Evolutionary conservation across 2,888 invertebrate species (phyloP), one percentile per base, ranked within the genome.

Genomic region (Lepidocyrtoides sp.): DNA sequence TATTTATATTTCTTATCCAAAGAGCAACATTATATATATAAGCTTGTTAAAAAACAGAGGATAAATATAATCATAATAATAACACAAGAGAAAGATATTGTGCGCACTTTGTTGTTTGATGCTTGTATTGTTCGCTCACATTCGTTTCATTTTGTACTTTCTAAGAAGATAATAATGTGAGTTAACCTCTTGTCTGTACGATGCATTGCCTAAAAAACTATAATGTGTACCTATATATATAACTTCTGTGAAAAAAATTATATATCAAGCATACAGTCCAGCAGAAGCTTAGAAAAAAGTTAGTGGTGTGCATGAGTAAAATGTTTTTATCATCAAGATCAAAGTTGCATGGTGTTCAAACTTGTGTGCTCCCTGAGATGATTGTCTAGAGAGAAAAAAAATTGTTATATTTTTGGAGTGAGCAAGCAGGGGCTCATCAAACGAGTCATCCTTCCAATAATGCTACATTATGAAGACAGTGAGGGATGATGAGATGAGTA

Each of bases 401-500:
- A 26, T 36, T n/a, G 14, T 32, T 41, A 69, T 66, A 63, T 29
- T n/a, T 14, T 57, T 12, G 14, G 63, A 10, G 14, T n/a, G 41
- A 51, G 48, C 26, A 36, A 5, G n/a, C n/a, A 69, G 36, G 32
- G n/a, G 48, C 51, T 14, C 10, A 26, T 8, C 51, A 26, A 5
- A 20, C 57, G 5, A 60, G 82, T 63, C 82, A 63, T 82, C 36
- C 57, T 60, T 82, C 63, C 20, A 82, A 60, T n/a, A 60, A 36
- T 41, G 36, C 12, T 77, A 14, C 29, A 44, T 17, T 60, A 81
- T 54, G 17, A 81, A 82, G 82, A 82, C 82, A 23, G 51, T 54
- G 54, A 36, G 14, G 29, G 60, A 84, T 84, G 75, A 86, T 75
- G 86, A 86, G 86, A 86, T 88, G 88, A 81, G 51, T n/a, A 54